phyloP scores from a whole-genome alignment of 2,113 vertebrate species.

The Carassius carassius region DNA sequence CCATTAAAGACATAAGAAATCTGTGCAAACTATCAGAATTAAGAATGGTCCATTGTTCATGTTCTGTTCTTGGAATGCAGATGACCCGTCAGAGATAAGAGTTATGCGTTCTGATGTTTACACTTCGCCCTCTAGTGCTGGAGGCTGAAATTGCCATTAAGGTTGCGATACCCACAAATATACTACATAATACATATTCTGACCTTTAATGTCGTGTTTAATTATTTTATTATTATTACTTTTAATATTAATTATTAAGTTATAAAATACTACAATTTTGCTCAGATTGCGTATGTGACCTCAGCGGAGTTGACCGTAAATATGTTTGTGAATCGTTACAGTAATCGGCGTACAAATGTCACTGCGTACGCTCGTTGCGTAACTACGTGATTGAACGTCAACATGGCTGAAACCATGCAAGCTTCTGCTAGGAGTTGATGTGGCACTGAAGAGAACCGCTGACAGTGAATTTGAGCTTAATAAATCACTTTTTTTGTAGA shows the following conservation, averaged over 20 bases:
- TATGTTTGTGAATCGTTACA: not conserved
- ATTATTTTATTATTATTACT: not conserved
- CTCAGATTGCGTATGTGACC: not conserved
- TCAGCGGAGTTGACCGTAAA: not conserved
- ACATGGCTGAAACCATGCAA: constrained; percentile 15
- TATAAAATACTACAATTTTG: too few relatives aligned
- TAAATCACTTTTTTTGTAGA: not conserved
- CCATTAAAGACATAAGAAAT: not conserved
- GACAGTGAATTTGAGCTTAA: constrained; percentile 31
- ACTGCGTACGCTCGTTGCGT: constrained; percentile 14
- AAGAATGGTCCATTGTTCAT: not conserved
- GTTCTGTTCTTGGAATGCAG: not conserved
- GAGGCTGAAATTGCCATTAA: not conserved
- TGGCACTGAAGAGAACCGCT: constrained; percentile 26
- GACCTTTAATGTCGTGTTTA: not conserved
- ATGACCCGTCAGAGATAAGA: not conserved
- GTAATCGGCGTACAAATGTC: not conserved
- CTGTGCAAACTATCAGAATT: constrained; percentile 6
- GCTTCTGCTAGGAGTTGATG: constrained; percentile 43
- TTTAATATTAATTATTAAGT: too few relatives aligned
- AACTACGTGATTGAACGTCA: constrained; percentile 40
- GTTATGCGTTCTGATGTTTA: not conserved
- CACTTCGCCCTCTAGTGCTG: constrained; percentile 6
- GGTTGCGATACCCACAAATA: too few relatives aligned
- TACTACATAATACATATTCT: not conserved